Conservation (phyloP, 2,113 vertebrate species). For the Todiramphus saurophagus region DNA sequence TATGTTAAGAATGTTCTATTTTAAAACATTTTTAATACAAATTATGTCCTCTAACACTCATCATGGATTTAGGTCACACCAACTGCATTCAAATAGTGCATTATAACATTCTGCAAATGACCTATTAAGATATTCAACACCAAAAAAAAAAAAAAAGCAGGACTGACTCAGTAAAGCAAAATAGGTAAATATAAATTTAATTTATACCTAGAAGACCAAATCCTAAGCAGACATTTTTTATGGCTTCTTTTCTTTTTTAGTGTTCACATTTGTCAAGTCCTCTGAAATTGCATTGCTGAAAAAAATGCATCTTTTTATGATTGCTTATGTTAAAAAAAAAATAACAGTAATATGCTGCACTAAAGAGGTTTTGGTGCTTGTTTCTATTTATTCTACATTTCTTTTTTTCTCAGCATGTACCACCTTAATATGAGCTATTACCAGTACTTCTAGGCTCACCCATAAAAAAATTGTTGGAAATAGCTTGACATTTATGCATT, state of each 20-base stretch:
- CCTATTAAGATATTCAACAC: background rate
- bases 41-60: background rate
- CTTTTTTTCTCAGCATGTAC: background rate
- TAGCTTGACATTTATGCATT: constrained; percentile 62
- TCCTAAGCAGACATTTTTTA: background rate
- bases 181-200: background rate
- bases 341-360: background rate
- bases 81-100: background rate
- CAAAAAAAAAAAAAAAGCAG: background rate
- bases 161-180: background rate
- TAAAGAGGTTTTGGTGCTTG: background rate
- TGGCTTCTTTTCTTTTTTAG: background rate
- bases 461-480: background rate
- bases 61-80: background rate
- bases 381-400: background rate
- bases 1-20: background rate
- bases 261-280: background rate
- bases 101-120: background rate
- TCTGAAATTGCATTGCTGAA: background rate
- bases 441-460: background rate
- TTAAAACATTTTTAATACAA: background rate
- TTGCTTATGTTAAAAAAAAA: background rate
- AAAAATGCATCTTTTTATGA: background rate
- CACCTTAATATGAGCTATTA: background rate
- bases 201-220: background rate